A percentile compares a stretch with the other conserved stretches of the same genome.
Conservation (phyloP, 1,140 invertebrate genomes). For the Anastrepha ludens region DNA sequence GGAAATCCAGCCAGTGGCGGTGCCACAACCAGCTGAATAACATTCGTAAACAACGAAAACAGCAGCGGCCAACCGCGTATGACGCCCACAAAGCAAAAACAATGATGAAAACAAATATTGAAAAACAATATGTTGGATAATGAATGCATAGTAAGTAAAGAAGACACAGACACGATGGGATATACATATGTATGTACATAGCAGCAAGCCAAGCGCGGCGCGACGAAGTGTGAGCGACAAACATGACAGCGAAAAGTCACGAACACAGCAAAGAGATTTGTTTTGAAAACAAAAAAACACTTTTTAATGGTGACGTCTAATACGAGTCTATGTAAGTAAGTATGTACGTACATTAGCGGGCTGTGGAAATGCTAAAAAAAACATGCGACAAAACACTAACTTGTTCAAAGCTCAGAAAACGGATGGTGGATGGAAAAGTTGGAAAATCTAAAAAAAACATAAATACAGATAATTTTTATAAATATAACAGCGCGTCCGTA, state of each 20-base stretch:
- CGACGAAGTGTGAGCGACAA: background rate
- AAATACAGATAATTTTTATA: background rate
- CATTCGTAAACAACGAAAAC: slow-evolving; percentile 25
- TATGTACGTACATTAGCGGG: too few species aligned
- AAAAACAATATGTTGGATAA: slow-evolving; percentile 29
- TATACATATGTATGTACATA: background rate
- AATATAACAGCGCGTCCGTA: background rate
- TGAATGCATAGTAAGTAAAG: background rate
- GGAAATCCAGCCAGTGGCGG: background rate
- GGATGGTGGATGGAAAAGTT: too few species aligned
- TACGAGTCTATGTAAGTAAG: too few species aligned
- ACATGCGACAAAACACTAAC: too few species aligned
- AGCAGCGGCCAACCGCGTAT: slow-evolving; percentile 13
- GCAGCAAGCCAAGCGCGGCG: background rate
- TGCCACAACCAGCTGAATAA: background rate
- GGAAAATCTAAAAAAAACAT: too few species aligned
- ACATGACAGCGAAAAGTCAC: slow-evolving; percentile 20
- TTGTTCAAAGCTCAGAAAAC: too few species aligned
- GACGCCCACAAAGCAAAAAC: slow-evolving; percentile 3
- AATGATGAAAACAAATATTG: slow-evolving; percentile 5
- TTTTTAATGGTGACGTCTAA: too few species aligned
- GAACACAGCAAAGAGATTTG: slow-evolving; percentile 17
- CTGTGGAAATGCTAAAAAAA: too few species aligned
- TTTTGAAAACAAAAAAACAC: background rate
- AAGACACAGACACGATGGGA: background rate